phyloP scores from a whole-genome alignment of 1,140 invertebrate genomes.

The Tetramorium simillimum region DNA sequence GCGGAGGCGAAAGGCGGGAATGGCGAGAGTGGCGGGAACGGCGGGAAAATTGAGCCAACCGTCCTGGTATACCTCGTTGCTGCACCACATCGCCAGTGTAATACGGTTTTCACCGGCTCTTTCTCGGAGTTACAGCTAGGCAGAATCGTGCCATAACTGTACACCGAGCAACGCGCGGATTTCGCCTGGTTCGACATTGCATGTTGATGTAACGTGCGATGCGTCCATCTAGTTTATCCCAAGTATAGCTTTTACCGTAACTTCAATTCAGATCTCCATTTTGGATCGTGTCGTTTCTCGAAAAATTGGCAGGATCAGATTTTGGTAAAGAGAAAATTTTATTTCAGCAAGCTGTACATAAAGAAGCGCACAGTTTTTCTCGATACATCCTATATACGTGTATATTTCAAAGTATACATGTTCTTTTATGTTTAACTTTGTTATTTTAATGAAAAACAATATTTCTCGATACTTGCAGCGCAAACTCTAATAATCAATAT shows the following conservation, averaged over 20 bases:
- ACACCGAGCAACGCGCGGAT: constrained; percentile 48
- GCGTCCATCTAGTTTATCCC: constrained; percentile 11
- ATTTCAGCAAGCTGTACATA: not conserved
- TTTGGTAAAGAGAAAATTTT: not conserved
- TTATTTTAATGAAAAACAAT: not conserved
- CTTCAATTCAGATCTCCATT: not conserved
- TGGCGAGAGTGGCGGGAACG: constrained; percentile 38
- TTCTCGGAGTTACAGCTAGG: constrained; percentile 51
- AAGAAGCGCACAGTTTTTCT: not conserved
- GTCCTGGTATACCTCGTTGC: constrained; percentile 26
- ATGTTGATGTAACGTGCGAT: constrained; percentile 18
- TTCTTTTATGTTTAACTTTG: not conserved
- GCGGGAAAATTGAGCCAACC: constrained; percentile 59
- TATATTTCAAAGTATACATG: not conserved
- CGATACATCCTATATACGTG: not conserved
- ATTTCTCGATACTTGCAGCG: not conserved
- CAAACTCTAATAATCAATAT: not conserved
- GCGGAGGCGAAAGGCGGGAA: constrained; percentile 41
- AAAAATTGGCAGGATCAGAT: not conserved
- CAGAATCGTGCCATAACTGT: constrained; percentile 59
- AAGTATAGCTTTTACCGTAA: not conserved
- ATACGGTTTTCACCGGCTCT: constrained; percentile 56
- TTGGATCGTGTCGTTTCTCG: not conserved
- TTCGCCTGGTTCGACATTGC: constrained; percentile 33
- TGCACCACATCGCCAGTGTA: constrained; percentile 31